phyloP scores from a whole-genome alignment of 2,113 vertebrate genomes.

The Erythrocercus mccallii region DNA sequence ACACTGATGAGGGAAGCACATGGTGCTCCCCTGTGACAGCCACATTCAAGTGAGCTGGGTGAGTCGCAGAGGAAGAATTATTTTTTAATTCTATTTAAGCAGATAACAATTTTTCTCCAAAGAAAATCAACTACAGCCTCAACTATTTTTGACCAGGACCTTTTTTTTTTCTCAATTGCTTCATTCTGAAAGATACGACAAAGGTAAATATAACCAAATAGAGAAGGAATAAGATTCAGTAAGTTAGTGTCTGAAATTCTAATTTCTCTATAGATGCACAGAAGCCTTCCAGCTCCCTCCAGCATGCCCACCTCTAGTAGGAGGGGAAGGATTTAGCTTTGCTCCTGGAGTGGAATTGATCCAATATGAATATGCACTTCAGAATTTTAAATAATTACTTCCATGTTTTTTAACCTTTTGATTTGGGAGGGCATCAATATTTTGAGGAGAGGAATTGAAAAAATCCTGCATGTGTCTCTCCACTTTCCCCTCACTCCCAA shows the following conservation, averaged over 20 bases:
- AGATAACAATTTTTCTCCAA: background rate
- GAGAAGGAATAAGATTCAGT: background rate
- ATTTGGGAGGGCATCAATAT: background rate
- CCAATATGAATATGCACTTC: background rate
- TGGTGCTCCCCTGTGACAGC: background rate
- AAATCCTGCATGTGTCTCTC: background rate
- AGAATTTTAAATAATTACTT: background rate
- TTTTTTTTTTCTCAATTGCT: background rate
- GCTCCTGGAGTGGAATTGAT: background rate
- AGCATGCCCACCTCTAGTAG: background rate
- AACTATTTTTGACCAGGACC: background rate
- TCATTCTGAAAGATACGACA: background rate
- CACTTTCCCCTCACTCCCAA: background rate
- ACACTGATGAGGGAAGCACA: background rate
- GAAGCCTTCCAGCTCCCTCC: background rate
- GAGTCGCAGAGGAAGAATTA: background rate
- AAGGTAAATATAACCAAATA: background rate
- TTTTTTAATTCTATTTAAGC: background rate
- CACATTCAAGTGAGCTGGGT: background rate
- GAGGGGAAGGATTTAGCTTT: background rate
- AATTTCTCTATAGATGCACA: background rate
- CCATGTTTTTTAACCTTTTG: background rate
- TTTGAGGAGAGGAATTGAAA: background rate
- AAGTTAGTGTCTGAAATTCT: background rate
- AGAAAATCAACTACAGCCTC: background rate